Percentiles rank a stretch among this genome's conserved stretches.
phyloP scores from a whole-genome alignment of 2,888 invertebrate species.

The Drosophila stalkeri region DNA sequence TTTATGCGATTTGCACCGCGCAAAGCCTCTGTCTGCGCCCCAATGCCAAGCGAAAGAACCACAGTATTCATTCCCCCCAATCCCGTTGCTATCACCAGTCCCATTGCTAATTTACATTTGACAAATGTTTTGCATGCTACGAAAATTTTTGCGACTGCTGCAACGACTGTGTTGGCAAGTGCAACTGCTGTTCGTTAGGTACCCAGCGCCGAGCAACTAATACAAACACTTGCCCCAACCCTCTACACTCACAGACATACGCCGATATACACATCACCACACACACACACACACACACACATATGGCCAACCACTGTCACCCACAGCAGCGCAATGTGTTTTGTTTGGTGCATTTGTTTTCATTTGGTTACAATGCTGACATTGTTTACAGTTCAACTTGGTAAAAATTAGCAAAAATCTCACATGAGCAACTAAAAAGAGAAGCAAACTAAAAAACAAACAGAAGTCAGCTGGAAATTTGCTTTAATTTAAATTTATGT shows the following conservation, averaged over 20 bases:
- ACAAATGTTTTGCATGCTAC: constrained; percentile 81
- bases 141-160: constrained; percentile 73
- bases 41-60: constrained; percentile 44
- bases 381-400: constrained; percentile 81
- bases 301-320: constrained; percentile 22
- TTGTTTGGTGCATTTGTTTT: constrained; percentile 80
- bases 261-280: neutral
- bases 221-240: constrained; percentile 34
- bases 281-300: neutral
- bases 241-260: neutral
- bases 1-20: constrained; percentile 78
- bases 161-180: constrained; percentile 45
- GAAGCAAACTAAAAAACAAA: constrained; percentile 18
- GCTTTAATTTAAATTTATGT: constrained; percentile 68
- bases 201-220: constrained; percentile 45
- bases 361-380: constrained; percentile 76
- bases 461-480: constrained; percentile 43
- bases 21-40: constrained; percentile 20
- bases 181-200: constrained; percentile 73
- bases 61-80: constrained; percentile 13
- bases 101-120: constrained; percentile 81
- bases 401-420: constrained; percentile 76
- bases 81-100: constrained; percentile 24
- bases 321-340: constrained; percentile 67
- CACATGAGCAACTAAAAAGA: constrained; percentile 43